Evolutionary conservation across 2,888 invertebrate species (phyloP).

Genomic region (Phortica magna): DNA sequence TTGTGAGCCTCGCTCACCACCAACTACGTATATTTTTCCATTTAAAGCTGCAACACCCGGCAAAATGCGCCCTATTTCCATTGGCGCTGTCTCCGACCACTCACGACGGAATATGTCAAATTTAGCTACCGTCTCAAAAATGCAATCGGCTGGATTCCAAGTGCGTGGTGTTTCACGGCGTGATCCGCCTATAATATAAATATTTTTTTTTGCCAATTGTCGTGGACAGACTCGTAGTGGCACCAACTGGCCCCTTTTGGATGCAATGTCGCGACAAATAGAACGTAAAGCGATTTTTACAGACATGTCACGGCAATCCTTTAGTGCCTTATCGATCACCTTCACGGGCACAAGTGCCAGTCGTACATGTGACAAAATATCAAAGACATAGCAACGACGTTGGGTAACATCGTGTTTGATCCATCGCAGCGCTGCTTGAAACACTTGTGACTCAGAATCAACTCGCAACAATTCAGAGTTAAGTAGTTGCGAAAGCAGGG

Average conservation of each 20-base stretch:
- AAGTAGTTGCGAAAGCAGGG: constrained; percentile 86
- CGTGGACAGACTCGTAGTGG: constrained; percentile 88
- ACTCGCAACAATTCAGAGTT: constrained; percentile 92
- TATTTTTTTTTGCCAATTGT: constrained; percentile 90
- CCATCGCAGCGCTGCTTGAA: constrained; percentile 93
- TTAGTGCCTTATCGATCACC: constrained; percentile 87
- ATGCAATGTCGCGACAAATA: constrained; percentile 86
- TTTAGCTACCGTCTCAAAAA: constrained; percentile 89
- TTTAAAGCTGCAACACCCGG: constrained; percentile 91
- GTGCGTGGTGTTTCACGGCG: constrained; percentile 87
- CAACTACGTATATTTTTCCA: constrained; percentile 93
- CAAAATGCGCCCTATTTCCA: constrained; percentile 90
- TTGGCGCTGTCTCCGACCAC: constrained; percentile 89
- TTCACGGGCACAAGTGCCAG: constrained; percentile 90
- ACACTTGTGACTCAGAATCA: constrained; percentile 93
- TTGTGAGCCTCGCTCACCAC: constrained; percentile 93
- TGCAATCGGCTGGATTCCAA: constrained; percentile 89
- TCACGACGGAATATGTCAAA: constrained; percentile 84
- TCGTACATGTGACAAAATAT: constrained; percentile 89
- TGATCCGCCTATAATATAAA: constrained; percentile 93
- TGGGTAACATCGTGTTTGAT: constrained; percentile 88
- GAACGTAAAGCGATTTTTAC: constrained; percentile 89
- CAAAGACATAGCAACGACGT: constrained; percentile 90
- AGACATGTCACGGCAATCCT: constrained; percentile 88
- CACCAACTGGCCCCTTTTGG: constrained; percentile 87